These are phyloP conservation scores for Pollimyrus isidori DNA, from an alignment of 2,113 vertebrate genomes.

Conservation along the genomic window DNA sequence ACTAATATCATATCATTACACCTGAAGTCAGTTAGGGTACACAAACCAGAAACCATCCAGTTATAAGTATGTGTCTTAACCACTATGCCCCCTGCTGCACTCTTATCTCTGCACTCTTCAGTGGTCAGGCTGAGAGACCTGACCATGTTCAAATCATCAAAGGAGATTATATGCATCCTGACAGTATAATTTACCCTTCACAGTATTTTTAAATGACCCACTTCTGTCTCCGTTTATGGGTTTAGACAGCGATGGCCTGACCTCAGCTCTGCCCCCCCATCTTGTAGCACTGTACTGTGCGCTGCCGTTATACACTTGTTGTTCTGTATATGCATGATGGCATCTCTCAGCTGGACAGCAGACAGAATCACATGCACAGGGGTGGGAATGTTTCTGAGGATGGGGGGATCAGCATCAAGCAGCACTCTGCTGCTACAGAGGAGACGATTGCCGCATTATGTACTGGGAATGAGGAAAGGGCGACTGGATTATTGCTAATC, in stretches of 20 bases:
- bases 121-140: not conserved
- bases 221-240: not conserved
- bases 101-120: not conserved
- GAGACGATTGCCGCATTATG: not conserved
- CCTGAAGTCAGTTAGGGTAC: not conserved
- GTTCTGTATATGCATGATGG: not conserved
- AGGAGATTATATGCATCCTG: not conserved
- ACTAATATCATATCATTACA: not conserved
- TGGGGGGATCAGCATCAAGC: not conserved
- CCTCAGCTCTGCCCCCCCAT: not conserved
- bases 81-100: not conserved
- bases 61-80: not conserved
- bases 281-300: not conserved
- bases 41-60: not conserved
- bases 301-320: not conserved
- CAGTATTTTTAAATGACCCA: not conserved
- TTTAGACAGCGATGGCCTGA: not conserved
- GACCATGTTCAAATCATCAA: not conserved
- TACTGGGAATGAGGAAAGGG: not conserved
- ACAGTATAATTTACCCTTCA: not conserved
- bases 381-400: not conserved
- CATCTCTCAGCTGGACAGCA: not conserved
- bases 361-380: not conserved
- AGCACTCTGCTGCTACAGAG: not conserved
- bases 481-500: not conserved